Evolutionary conservation across 2,113 vertebrate species (phyloP).

Genomic region (Percina caprodes): DNA sequence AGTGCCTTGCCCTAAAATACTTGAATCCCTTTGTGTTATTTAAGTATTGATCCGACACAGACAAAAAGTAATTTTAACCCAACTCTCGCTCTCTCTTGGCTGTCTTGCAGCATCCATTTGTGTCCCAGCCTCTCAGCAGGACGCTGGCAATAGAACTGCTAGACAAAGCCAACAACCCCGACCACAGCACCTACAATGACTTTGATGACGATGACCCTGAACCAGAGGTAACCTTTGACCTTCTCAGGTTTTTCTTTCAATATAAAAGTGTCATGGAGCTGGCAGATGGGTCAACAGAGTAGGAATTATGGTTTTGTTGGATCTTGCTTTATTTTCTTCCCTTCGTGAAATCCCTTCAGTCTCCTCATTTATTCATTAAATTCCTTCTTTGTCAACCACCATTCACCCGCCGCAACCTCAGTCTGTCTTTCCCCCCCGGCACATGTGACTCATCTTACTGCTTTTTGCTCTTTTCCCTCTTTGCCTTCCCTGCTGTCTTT

Average conservation of each 20-base stretch:
- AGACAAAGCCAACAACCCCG: constrained; percentile 98
- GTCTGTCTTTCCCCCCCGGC: neutral
- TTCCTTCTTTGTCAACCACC: constrained; percentile 1
- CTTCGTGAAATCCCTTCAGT: constrained; percentile 13
- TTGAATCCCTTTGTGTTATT: neutral
- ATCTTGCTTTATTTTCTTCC: constrained; percentile 19
- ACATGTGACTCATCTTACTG: constrained; percentile 57
- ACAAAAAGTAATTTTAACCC: neutral
- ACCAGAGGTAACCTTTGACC: constrained; percentile 83
- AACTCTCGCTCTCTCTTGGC: neutral
- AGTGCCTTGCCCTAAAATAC: too few relatives aligned
- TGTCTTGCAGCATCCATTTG: constrained; percentile 92
- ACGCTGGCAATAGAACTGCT: constrained; percentile 96
- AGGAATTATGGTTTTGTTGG: constrained; percentile 30
- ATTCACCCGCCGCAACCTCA: constrained; percentile 13
- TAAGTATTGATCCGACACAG: neutral
- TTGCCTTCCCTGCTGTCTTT: neutral
- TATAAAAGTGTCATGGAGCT: neutral
- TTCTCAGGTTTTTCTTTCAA: neutral
- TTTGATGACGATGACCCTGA: constrained; percentile 98
- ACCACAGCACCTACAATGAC: constrained; percentile 94
- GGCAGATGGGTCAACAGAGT: neutral
- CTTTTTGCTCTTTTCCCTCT: constrained; percentile 31
- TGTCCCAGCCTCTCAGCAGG: constrained; percentile 94
- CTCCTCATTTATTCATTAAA: constrained; percentile 33